Evolutionary conservation across 2,797 vertebrate species (phyloP), one percentile per base, ranked within the genome.

Genomic region (Lophotriccus pileatus): DNA sequence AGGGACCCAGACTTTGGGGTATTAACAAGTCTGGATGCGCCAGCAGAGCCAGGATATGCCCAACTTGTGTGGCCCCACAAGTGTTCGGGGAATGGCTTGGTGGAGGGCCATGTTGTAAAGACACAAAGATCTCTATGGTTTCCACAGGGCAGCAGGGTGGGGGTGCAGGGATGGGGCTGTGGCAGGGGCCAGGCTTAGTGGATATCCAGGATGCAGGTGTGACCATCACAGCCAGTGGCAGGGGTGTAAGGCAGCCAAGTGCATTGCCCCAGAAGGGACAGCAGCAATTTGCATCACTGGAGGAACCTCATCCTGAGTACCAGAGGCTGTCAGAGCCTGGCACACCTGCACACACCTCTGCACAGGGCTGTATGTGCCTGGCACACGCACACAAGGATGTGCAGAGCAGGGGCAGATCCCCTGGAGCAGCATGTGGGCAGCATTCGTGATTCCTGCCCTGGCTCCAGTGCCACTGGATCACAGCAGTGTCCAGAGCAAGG

Each of bases 171-270:
- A 49, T 43, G 52, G 27, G 34, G 28, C 23, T 5, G 1, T 72
- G 41, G 7, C 34, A 69, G 41, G 39, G 28, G 7, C 34, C 67
- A 82, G 41, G 32, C 27, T 3, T 6, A 55, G 55, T 9, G 53
- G 6, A 12, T 30, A 22, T 66, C 4, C 68, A 43, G 34, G 28
- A 12, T 16, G 10, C 47, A 74, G 17, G 2, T 73, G 59, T 86
- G 41, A 41, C 69, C 52, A 58, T 5, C 0, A 0, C 47, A 80
- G 43, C 13, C n/a, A 23, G 32, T 15, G 30, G 14, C 0, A 7
- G 25, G 34, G 43, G 8, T 60, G 18, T 28, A 52, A 60, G 21
- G 39, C 24, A 87, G 28, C 28, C 46, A 60, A 60, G 28, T 4
- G 6, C 25, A 6, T 49, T 68, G 22, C 20, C 36, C 20, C 2